Evolutionary conservation across 1,140 invertebrate genomes (phyloP).

Genomic region (Anastatus disparis): DNA sequence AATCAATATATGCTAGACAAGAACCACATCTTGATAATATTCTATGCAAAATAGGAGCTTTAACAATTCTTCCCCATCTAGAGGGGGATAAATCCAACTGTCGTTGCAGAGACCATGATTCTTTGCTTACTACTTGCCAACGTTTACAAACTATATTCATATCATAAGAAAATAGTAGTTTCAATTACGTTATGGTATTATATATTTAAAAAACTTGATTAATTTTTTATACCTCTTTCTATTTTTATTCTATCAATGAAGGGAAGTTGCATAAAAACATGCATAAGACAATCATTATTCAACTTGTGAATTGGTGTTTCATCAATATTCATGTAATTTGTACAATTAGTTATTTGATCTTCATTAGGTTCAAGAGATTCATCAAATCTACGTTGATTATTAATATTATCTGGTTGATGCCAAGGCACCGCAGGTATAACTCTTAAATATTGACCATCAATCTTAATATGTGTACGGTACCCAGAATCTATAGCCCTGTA

Average conservation of each 20-base stretch:
- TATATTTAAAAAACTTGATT: too few relatives aligned
- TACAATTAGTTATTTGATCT: too few relatives aligned
- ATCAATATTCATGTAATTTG: too few relatives aligned
- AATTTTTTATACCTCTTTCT: conserved; percentile 53
- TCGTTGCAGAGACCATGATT: conserved; percentile 53
- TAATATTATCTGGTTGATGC: conserved; percentile 59
- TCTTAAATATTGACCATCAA: conserved; percentile 56
- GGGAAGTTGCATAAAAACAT: conserved; percentile 54
- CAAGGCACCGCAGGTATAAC: conserved; percentile 58
- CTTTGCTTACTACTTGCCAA: conserved; percentile 49
- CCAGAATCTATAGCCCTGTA: conserved; percentile 53
- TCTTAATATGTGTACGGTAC: conserved; percentile 45
- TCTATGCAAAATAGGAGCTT: conserved; percentile 50
- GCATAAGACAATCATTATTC: too few relatives aligned
- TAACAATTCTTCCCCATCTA: conserved; percentile 47
- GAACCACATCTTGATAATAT: conserved; percentile 54
- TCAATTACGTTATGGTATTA: too few relatives aligned
- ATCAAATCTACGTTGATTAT: too few relatives aligned
- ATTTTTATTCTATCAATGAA: conserved; percentile 55
- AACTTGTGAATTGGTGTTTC: too few relatives aligned
- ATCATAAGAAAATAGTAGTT: conserved; percentile 50
- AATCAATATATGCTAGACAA: conserved; percentile 52
- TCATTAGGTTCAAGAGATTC: too few relatives aligned
- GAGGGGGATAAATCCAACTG: conserved; percentile 44
- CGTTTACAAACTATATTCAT: conserved; percentile 52